Base-by-base conservation (phyloP, 2,113 vertebrate species). In the Dermatemys mawii region DNA sequence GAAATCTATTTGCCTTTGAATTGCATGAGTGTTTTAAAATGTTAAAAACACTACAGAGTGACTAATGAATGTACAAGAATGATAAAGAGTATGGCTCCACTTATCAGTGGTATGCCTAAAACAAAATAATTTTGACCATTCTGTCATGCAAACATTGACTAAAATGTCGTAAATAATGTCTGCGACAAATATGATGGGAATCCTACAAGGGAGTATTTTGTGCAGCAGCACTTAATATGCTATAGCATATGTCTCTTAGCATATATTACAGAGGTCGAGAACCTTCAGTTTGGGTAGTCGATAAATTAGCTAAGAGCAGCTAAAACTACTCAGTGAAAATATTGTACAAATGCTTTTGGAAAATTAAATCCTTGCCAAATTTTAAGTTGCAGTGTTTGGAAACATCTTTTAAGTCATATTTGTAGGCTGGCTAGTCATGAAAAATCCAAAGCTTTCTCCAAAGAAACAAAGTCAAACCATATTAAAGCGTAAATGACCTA, bases 11-110 rank as follows among this genome's bases (percentile, higher is more conserved):
- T 97, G 94, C 96, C 94, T 97, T 97, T 97, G 96, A 97, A 97
- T 97, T 96, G 92, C 94, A 95, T 94, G 96, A 97, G 90, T 96
- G 97, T 97, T 97, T 97, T 96, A 97, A 97, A 97, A 96, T 97
- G 96, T 97, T 97, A 97, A 97, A 97, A 97, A 97, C 94, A 97
- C 94, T 94, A 96, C 92, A 96, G 95, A 97, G 93, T 96, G 95
- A 97, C 51, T 89, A 97, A 94, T 94, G 92, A 97, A 93, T 95
- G 83, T 92, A 94, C 92, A 96, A 97, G 82, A 97, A 92, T 91
- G 92, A 97, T 97, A 97, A 98, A 97, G 96, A 97, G 93, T 78
- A 67, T 89, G 87, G 86, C 90, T 97, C 95, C 95, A 86, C 85
- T 93, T 93, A 89, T 96, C 95, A 94, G 53, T 94, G 95, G 97